Conservation (phyloP, 2,113 vertebrate species). For the Eclectus roratus region DNA sequence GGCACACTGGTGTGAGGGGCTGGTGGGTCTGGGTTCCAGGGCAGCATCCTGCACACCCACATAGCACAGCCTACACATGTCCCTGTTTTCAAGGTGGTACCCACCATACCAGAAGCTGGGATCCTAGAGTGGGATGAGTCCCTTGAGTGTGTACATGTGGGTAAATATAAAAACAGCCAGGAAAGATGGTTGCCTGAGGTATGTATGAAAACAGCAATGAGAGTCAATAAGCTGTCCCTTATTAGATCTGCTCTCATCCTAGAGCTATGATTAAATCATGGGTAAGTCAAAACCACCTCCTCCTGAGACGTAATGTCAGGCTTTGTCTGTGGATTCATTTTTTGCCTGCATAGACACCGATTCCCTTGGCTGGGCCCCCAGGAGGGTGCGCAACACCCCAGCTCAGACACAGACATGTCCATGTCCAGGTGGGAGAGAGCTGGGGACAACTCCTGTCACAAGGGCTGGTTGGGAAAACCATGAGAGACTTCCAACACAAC, state of each 20-base stretch:
- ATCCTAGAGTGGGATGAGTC: background rate
- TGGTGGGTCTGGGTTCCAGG: background rate
- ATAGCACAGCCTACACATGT: background rate
- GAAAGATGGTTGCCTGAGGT: background rate
- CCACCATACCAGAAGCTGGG: background rate
- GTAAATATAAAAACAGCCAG: background rate
- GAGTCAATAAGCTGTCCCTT: background rate
- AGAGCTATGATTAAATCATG: background rate
- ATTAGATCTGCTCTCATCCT: background rate
- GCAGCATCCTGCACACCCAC: background rate
- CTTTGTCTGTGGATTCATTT: background rate
- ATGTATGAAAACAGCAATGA: background rate
- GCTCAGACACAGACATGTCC: accelerated
- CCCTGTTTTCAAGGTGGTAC: background rate
- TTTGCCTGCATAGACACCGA: background rate
- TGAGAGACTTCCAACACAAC: background rate
- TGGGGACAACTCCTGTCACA: background rate
- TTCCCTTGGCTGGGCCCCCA: background rate
- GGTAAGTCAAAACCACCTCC: background rate
- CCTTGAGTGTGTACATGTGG: accelerated
- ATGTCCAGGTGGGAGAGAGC: background rate
- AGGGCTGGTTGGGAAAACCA: background rate
- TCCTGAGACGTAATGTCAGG: background rate
- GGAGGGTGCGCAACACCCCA: background rate
- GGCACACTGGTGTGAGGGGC: background rate